Conservation (phyloP, 2,888 invertebrate genomes). For the Tigriopus californicus region DNA sequence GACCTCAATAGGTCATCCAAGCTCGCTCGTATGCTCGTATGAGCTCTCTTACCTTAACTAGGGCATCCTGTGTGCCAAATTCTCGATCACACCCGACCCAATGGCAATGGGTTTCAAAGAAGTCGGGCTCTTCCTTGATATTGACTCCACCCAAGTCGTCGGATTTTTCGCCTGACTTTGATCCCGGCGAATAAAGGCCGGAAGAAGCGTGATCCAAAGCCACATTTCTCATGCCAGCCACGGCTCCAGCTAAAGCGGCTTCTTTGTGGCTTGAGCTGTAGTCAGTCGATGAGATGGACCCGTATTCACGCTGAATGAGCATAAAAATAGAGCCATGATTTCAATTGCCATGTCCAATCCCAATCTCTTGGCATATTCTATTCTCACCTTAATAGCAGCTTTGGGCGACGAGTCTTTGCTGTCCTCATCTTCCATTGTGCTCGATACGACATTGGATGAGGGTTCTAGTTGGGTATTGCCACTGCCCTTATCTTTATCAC, state of each 20-base stretch:
- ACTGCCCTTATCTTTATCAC: background rate
- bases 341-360: no score
- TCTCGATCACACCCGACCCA: conserved; percentile 86
- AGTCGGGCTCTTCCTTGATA: conserved; percentile 37
- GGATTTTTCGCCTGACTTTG: background rate
- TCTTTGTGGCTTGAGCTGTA: no score
- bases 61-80: conserved; percentile 76
- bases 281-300: no score
- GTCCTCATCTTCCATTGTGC: conserved; percentile 28
- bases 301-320: no score
- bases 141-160: background rate
- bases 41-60: conserved; percentile 46
- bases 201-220: no score
- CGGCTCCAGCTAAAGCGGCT: no score
- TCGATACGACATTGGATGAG: conserved; percentile 32
- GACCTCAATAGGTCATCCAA: background rate
- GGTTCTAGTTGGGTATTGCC: background rate
- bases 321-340: no score
- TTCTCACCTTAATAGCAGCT: background rate
- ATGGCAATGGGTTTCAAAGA: conserved; percentile 91
- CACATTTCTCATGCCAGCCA: no score
- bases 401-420: conserved; percentile 16
- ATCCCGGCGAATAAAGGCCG: no score
- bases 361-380: no score
- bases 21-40: background rate